A percentile compares a stretch with the other conserved stretches of the same genome.
Conservation (phyloP, 2,113 vertebrate genomes). For the Hemichromis elongatus region DNA sequence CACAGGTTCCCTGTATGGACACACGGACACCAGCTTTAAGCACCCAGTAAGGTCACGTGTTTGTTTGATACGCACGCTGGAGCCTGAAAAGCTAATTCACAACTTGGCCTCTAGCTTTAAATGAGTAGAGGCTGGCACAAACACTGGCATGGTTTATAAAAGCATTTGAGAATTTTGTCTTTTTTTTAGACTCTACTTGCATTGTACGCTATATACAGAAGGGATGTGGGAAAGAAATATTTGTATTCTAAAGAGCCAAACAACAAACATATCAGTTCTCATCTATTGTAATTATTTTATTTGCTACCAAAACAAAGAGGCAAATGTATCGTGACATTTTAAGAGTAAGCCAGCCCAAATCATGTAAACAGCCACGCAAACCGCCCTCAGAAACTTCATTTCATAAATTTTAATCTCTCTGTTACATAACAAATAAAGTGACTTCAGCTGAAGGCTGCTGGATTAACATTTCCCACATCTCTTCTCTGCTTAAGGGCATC, state of each 20-base stretch:
- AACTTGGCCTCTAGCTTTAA: background rate
- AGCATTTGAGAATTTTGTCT: background rate
- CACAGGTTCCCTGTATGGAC: constrained; percentile 81
- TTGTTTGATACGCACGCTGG: background rate
- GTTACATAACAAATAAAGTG: background rate
- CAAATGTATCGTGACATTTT: background rate
- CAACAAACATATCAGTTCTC: background rate
- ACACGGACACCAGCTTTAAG: background rate
- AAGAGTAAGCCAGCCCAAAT: background rate
- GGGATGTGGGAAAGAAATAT: background rate
- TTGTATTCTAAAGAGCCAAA: background rate
- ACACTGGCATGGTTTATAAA: background rate
- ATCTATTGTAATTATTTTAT: background rate
- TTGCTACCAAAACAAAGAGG: background rate
- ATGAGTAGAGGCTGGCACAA: background rate
- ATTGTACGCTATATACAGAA: background rate
- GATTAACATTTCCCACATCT: background rate
- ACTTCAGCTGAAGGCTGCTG: background rate
- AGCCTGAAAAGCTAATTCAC: background rate
- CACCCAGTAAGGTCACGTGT: background rate
- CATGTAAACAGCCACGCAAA: background rate
- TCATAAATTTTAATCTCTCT: background rate
- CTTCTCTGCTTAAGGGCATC: background rate
- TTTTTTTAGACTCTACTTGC: background rate
- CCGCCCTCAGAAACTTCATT: background rate